Conservation (phyloP, 2,888 invertebrate genomes). For the Morinoia aosen region DNA sequence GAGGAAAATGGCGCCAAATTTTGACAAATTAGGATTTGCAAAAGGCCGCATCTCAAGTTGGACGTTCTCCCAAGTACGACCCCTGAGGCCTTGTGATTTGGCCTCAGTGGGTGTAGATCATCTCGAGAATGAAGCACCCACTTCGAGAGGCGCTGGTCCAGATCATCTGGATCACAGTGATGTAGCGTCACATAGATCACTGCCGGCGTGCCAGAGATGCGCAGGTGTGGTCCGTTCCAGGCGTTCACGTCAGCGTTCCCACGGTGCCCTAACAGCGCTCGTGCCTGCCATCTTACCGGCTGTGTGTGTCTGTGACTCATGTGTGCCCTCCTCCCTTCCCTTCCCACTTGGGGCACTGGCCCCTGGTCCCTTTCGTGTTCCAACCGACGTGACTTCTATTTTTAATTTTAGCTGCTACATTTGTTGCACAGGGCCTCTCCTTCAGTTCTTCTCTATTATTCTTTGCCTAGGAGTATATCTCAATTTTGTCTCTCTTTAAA, state of each 20-base stretch:
- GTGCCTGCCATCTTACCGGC: slow-evolving; percentile 22
- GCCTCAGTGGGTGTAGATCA: background rate
- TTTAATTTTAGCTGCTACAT: background rate
- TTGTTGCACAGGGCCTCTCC: background rate
- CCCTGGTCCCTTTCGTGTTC: background rate
- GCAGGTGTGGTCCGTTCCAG: slow-evolving; percentile 16
- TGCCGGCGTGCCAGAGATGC: background rate
- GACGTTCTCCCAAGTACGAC: background rate
- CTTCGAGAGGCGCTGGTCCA: background rate
- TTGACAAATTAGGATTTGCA: background rate
- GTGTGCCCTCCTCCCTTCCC: background rate
- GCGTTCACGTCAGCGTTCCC: background rate
- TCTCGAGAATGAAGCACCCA: too few species aligned
- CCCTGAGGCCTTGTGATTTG: background rate
- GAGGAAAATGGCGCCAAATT: too few species aligned
- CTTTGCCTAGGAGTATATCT: background rate
- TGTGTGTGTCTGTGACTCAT: background rate
- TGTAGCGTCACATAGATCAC: slow-evolving; percentile 12
- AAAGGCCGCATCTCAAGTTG: background rate
- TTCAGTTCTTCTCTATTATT: background rate
- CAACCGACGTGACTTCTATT: background rate
- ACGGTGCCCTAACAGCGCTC: background rate
- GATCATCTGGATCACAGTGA: slow-evolving; percentile 12
- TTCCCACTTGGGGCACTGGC: background rate
- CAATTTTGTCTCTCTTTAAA: background rate